Base-by-base conservation (phyloP, 1,140 invertebrate species). In the Bombus pascuorum region DNA sequence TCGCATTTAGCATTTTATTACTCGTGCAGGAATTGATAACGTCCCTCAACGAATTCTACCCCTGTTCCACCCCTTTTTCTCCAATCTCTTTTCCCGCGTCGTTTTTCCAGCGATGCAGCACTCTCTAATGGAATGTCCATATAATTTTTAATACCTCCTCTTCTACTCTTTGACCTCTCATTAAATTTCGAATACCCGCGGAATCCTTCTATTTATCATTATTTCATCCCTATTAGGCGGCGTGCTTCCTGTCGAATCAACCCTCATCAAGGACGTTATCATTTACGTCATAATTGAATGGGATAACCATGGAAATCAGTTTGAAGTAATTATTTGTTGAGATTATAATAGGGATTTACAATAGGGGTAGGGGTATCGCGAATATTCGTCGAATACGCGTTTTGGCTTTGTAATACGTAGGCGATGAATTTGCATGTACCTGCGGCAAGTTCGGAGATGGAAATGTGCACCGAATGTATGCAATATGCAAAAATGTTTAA, bases 261-360 rank as follows among this genome's bases (percentile, higher is more conserved):
- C 13, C 5, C 57, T 62, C 32, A n/a, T 9, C 32, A 53, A 75
- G 72, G 10, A 53, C 25, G 42, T 83, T 75, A 75, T 83, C 75
- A 75, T 53, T 75, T 18, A 32, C 81, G n/a, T 4, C 13, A 42
- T 76, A 76, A 76, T 83, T 83, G 59, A 47, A 76, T 42, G 28
- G 57, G 81, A n/a, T 42, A 47, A 2, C 4, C 65, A 53, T 39
- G 15, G 44, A 34, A 57, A 37, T 81, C 53, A 25, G 68, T n/a
- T 15, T 72, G 18, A 39, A 62, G 42, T 73, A 70, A 81, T 81
- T 59, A 34, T 62, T 62, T 25, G 34, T 70, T 37, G 8, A 25
- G 2, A 10, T 8, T 2, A 25, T 8, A 1, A 37, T 32, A 22
- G 68, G 9, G 32, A 71, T 39, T 25, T 42, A 37, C 47, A 42